phyloP scores from a whole-genome alignment of 2,113 vertebrate species.

The Lagopus muta region DNA sequence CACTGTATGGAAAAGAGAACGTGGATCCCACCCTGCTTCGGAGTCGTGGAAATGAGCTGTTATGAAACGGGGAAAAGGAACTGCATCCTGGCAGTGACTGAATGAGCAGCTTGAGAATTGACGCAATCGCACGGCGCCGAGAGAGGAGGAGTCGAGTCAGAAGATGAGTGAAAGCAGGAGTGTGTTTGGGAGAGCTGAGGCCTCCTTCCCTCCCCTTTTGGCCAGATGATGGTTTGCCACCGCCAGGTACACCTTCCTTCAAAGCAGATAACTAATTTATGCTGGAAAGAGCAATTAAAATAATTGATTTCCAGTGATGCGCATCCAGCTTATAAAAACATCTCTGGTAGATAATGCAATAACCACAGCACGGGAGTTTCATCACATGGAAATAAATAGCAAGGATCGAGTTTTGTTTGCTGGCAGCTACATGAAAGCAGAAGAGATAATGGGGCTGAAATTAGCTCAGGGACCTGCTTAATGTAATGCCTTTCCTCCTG shows the following conservation, averaged over 20 bases:
- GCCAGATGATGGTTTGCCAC: not conserved
- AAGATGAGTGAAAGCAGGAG: not conserved
- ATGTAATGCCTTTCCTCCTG: not conserved
- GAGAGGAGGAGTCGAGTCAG: conserved; percentile 8
- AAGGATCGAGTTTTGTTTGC: not conserved
- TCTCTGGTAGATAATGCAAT: not conserved
- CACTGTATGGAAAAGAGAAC: not conserved
- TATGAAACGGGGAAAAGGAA: not conserved
- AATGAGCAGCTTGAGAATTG: conserved; percentile 57
- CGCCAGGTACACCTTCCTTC: conserved; percentile 36
- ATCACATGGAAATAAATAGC: not conserved
- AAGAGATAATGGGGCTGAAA: not conserved
- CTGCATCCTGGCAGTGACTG: not conserved
- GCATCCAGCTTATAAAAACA: not conserved
- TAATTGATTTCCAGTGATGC: not conserved
- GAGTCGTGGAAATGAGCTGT: conserved; percentile 17
- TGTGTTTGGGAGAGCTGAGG: not conserved
- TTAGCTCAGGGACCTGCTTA: not conserved
- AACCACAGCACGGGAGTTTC: not conserved
- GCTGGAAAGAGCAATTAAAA: not conserved
- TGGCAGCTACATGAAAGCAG: not conserved
- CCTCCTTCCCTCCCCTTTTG: conserved; percentile 1
- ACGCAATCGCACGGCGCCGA: not conserved
- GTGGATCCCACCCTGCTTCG: not conserved
- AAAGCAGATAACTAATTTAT: not conserved